Conservation (phyloP, 2,888 invertebrate species). For the Conops quadrifasciatus region DNA sequence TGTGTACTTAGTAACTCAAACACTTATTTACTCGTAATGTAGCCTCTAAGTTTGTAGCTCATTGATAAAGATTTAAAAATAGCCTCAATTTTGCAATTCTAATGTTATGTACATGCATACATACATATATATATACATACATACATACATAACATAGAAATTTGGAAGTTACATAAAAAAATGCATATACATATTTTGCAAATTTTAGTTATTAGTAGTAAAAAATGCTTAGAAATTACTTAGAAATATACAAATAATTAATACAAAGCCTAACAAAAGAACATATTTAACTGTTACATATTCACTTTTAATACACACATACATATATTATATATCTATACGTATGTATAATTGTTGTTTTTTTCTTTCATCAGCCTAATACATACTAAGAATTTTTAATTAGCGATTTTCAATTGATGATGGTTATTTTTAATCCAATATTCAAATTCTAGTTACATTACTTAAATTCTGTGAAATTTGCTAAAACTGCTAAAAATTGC, state of each 20-base stretch:
- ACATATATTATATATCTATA: constrained; percentile 28
- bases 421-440: constrained; percentile 19
- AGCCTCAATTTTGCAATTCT: constrained; percentile 12
- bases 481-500: background rate
- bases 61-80: no score
- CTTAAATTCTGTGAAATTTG: constrained; percentile 6
- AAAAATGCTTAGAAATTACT: constrained; percentile 8
- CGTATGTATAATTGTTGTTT: background rate
- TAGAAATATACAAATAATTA: constrained; percentile 1
- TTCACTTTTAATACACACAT: constrained; percentile 20
- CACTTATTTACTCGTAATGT: no score
- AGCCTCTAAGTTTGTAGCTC: no score
- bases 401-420: constrained; percentile 23
- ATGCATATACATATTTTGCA: background rate
- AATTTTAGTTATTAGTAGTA: background rate
- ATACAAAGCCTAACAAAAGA: no score
- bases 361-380: no score
- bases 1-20: constrained; percentile 14
- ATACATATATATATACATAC: background rate
- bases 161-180: no score
- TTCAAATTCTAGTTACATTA: constrained; percentile 15
- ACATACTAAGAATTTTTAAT: constrained; percentile 15
- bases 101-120: background rate
- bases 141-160: background rate
- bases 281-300: no score